Conservation (phyloP, 2,888 invertebrate species). For the Elgonia sp. region DNA sequence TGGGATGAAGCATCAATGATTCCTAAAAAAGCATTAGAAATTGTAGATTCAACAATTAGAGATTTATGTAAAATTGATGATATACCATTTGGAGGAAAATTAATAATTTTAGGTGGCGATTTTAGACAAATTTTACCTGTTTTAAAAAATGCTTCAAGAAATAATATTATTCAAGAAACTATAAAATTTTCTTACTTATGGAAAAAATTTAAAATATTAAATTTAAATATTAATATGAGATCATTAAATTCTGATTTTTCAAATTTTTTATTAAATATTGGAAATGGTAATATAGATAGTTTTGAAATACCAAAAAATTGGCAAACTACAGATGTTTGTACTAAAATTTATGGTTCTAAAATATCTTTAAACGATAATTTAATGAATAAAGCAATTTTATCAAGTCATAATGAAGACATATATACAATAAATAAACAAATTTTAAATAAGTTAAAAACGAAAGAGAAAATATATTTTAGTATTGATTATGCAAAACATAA, state of each 20-base stretch:
- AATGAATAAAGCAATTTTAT: not conserved
- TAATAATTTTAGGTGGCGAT: conserved; percentile 6
- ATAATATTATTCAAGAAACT: conserved; percentile 4
- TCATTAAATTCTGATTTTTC: not conserved
- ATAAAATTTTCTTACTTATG: conserved; percentile 26
- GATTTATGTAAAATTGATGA: conserved; percentile 28
- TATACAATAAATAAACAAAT: conserved; percentile 9
- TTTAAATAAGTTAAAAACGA: conserved; percentile 13
- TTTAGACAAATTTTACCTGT: conserved; percentile 38
- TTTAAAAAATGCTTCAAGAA: conserved; percentile 11
- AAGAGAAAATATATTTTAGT: conserved; percentile 3
- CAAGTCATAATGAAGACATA: conserved; percentile 34
- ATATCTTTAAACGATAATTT: not conserved
- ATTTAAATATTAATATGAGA: conserved; percentile 17
- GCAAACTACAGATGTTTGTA: conserved; percentile 5
- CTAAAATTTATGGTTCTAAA: not conserved
- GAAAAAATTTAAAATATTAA: conserved; percentile 12
- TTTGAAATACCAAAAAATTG: conserved; percentile 17
- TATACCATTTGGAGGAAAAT: conserved; percentile 15
- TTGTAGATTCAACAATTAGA: conserved; percentile 11
- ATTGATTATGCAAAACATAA: conserved; percentile 13
- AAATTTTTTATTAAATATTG: conserved; percentile 7
- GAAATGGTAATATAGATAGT: not conserved
- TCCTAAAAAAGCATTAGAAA: conserved; percentile 35
- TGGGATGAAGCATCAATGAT: conserved; percentile 33